Conservation (phyloP, 2,113 vertebrate species). For the Pterocles burchelli region DNA sequence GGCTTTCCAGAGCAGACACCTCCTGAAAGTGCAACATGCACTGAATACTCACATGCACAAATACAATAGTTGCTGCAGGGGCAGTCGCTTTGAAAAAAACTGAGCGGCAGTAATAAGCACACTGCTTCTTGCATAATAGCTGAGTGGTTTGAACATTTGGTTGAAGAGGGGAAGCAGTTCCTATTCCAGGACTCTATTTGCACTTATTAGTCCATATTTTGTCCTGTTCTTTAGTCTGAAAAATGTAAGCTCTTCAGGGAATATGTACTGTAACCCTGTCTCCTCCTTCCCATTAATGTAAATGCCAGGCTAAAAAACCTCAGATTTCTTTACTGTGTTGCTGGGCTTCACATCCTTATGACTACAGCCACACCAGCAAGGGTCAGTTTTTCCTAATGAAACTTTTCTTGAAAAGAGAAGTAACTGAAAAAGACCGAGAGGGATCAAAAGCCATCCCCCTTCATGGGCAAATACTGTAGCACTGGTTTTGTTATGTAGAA, state of each 20-base stretch:
- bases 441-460: neutral
- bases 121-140: neutral
- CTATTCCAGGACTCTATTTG: neutral
- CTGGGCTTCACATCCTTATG: neutral
- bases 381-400: neutral
- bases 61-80: neutral
- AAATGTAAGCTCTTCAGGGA: neutral
- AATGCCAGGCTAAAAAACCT: neutral
- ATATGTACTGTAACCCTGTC: neutral
- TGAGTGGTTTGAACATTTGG: neutral
- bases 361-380: neutral
- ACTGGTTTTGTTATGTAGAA: neutral
- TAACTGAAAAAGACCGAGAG: neutral
- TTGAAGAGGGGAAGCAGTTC: neutral
- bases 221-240: neutral
- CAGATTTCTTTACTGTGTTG: neutral
- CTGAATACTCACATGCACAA: neutral
- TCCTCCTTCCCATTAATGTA: neutral
- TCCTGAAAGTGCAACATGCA: neutral
- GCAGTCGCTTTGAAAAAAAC: neutral
- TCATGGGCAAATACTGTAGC: neutral
- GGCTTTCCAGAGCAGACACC: neutral
- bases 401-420: neutral
- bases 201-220: neutral
- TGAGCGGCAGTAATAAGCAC: neutral